Base-by-base conservation (phyloP, 2,797 vertebrate genomes). In the Fringilla coelebs region DNA sequence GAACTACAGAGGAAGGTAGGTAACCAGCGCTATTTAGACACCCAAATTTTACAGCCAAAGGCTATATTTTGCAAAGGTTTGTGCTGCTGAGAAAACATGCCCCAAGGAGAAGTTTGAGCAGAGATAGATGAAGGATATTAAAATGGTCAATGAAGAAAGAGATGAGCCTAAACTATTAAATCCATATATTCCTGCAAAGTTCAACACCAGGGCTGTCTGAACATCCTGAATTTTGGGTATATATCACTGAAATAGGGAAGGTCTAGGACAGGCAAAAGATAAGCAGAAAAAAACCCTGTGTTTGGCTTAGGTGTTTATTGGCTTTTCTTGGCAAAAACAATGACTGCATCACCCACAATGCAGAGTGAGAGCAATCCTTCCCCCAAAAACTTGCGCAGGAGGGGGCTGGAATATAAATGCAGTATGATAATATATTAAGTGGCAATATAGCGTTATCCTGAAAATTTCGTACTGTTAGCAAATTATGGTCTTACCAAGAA, bases 261-360 rank as follows among this genome's bases (percentile, higher is more conserved):
- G 10, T 62, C 58, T 84, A 78, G 40, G 41, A 8, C 31, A 72
- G 14, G 15, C 22, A 72, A 78, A 83, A 88, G 16, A 45, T 29
- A 55, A 82, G 29, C 12, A 94, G 71, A 75, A 83, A 40, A 46
- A 89, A 38, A 1, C 1, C n/a, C n/a, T 48, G 4, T 19, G 1
- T 45, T 89, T 82, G 32, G 21, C 46, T 92, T 65, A 81, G 21
- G 41, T n/a, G n/a, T 88, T 88, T 75, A 13, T 48, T 68, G 45
- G n/a, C 17, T 88, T 94, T 93, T 85, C 68, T 67, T 54, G 76
- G 43, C 60, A 85, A 93, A 80, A 80, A 55, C 51, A 94, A 58
- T 14, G 12, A 75, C 70, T 32, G 22, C 40, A n/a, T 89, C 82
- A 55, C 52, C 81, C 46, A 19, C 22, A 79, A 62, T 58, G 26